Conservation (phyloP, 2,888 invertebrate species). For the Drosophila anomelani region DNA sequence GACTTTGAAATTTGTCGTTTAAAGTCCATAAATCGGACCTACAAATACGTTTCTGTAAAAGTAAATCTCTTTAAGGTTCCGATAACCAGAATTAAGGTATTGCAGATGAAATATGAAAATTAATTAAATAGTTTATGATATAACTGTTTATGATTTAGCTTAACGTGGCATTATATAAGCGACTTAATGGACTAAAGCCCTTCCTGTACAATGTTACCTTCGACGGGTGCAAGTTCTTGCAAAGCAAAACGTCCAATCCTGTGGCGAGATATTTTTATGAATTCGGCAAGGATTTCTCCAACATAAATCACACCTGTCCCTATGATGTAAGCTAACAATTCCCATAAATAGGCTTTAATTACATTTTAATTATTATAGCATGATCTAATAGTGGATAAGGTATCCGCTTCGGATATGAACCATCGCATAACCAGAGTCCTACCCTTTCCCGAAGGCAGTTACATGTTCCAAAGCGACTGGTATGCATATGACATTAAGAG, state of each 20-base stretch:
- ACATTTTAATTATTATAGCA: too few relatives aligned
- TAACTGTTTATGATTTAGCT: background rate
- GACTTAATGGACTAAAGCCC: constrained; percentile 10
- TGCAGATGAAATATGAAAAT: too few relatives aligned
- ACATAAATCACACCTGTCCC: constrained; percentile 28
- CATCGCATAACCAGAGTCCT: background rate
- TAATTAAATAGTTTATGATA: too few relatives aligned
- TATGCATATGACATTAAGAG: background rate
- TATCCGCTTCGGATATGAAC: background rate
- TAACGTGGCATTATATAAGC: background rate
- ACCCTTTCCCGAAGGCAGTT: constrained; percentile 23
- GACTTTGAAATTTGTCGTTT: constrained; percentile 1
- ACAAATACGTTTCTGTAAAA: constrained; percentile 1
- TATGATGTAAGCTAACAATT: background rate
- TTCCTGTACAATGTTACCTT: constrained; percentile 17
- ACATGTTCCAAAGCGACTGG: background rate
- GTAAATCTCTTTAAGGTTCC: background rate
- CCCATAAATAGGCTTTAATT: too few relatives aligned
- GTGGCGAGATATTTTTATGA: background rate
- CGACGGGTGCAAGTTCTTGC: constrained; percentile 10
- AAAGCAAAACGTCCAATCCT: background rate
- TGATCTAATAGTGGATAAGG: background rate
- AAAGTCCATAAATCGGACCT: constrained; percentile 13
- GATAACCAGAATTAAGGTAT: background rate
- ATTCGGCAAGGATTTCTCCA: background rate